Conservation (phyloP, 2,113 vertebrate genomes). For the Brachyistius frenatus region DNA sequence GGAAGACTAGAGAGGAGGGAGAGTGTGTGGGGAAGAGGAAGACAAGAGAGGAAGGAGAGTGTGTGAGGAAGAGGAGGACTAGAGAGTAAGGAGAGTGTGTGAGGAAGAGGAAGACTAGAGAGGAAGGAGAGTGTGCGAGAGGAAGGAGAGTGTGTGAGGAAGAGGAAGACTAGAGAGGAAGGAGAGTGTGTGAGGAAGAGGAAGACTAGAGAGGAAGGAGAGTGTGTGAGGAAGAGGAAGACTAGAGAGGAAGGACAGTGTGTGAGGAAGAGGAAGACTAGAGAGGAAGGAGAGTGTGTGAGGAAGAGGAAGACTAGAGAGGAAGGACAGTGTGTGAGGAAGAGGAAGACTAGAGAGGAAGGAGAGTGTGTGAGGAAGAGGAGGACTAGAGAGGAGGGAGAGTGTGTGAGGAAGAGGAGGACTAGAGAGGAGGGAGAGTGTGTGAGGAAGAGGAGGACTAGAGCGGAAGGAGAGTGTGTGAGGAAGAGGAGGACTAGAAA, state of each 20-base stretch:
- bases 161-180: not conserved
- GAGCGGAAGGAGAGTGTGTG: not conserved
- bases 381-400: not conserved
- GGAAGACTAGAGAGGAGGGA: not conserved
- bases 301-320: slow-evolving; percentile 2
- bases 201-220: not conserved
- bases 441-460: slow-evolving; percentile 7
- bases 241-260: not conserved
- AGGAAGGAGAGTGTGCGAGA: not conserved
- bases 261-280: slow-evolving; percentile 21
- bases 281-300: not conserved
- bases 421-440: not conserved
- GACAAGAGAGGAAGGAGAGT: not conserved
- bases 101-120: slow-evolving; percentile 2
- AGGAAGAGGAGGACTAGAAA: not conserved
- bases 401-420: not conserved
- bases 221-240: slow-evolving; percentile 10
- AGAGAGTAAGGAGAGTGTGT: slow-evolving; percentile 9
- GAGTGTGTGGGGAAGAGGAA: not conserved
- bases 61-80: too few relatives aligned
- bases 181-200: slow-evolving; percentile 8
- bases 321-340: slow-evolving; percentile 4
- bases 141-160: slow-evolving; percentile 17
- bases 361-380: slow-evolving; percentile 21
- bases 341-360: not conserved